Evolutionary conservation across 35 echinoderm and acorn worm genomes (phyloP).

Genomic region (Apostichopus parvimensis): DNA sequence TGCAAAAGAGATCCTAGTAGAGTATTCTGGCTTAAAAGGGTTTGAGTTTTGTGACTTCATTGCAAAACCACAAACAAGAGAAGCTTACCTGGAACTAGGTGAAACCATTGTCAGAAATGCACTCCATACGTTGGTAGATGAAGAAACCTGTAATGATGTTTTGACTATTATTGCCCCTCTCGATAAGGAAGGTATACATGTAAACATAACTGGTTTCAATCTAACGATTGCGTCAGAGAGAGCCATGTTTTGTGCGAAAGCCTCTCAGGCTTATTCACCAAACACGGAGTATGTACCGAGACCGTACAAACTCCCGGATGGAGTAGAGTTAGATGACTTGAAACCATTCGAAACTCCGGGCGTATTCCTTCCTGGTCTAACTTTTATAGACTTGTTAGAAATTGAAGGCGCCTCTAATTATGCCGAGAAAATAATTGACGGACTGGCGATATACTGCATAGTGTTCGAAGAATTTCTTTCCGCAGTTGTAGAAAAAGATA

Average conservation of each 20-base stretch:
- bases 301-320: conserved; percentile 6
- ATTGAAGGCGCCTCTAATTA: conserved; percentile 9
- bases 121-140: neutral
- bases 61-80: neutral
- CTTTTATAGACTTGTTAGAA: conserved; percentile 9
- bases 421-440: conserved; percentile 28
- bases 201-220: neutral
- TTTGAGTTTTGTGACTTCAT: conserved; percentile 22
- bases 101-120: conserved; percentile 1
- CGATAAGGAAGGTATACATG: neutral
- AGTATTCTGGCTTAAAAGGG: neutral
- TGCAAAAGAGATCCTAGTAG: conserved; percentile 11
- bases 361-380: conserved; percentile 7
- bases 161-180: conserved; percentile 10
- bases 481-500: neutral
- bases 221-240: neutral
- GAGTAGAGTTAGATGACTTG: neutral
- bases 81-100: conserved; percentile 8
- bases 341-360: conserved; percentile 17
- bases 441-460: conserved; percentile 1
- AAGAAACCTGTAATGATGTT: conserved; percentile 10
- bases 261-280: neutral
- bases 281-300: neutral
- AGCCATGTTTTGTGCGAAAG: conserved; percentile 5
- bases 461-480: conserved; percentile 7